A percentile compares a stretch with the other conserved stretches of the same genome.
Evolutionary conservation across 2,888 invertebrate species (phyloP).

Genomic region (Archaeoteleia sp.): DNA sequence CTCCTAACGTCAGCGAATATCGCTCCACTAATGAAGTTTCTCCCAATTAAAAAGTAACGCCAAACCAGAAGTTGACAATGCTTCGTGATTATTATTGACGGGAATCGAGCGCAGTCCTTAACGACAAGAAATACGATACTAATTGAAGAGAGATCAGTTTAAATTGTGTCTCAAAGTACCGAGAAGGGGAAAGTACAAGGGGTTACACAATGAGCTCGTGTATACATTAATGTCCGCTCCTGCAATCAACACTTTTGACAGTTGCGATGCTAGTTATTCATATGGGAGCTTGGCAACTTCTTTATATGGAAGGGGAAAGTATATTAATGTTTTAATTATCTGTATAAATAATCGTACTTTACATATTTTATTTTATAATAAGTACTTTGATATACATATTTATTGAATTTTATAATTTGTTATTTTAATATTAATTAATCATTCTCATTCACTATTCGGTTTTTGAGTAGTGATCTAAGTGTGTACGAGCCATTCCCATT

Average conservation of each 20-base stretch:
- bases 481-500: no score
- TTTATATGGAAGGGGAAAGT: no score
- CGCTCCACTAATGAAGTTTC: slow-evolving; percentile 62
- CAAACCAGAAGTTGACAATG: slow-evolving; percentile 37
- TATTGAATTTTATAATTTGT: no score
- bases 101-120: slow-evolving; percentile 32
- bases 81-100: slow-evolving; percentile 47
- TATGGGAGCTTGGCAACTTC: not conserved
- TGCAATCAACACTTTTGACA: slow-evolving; percentile 23
- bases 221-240: slow-evolving; percentile 21
- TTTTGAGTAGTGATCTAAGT: no score
- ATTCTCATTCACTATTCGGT: no score
- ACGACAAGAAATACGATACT: slow-evolving; percentile 38
- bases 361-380: no score
- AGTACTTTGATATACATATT: no score
- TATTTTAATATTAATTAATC: no score
- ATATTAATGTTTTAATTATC: no score
- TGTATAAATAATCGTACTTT: no score
- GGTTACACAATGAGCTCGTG: slow-evolving; percentile 36
- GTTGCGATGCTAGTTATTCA: slow-evolving; percentile 10
- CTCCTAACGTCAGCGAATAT: slow-evolving; percentile 16
- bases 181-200: slow-evolving; percentile 9
- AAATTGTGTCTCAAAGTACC: slow-evolving; percentile 20
- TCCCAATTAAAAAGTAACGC: slow-evolving; percentile 63
- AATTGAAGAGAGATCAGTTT: slow-evolving; percentile 43